Percentiles rank a stretch among this genome's conserved stretches.
Conservation (phyloP, 1,140 invertebrate genomes). For the Heliconius congener region DNA sequence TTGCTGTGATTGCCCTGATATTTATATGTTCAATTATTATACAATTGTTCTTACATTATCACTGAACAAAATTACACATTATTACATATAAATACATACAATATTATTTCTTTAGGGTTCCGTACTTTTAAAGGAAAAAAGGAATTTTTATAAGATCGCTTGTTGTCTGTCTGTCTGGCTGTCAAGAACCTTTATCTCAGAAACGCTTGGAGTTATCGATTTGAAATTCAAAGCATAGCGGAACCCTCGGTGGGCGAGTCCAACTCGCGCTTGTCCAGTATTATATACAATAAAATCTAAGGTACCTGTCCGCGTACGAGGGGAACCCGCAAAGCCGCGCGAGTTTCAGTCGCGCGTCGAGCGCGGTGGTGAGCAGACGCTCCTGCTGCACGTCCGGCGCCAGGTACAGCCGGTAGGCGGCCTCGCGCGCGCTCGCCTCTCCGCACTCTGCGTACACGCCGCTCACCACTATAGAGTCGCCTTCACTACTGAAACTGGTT, state of each 20-base stretch:
- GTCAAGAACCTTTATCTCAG: too few relatives aligned
- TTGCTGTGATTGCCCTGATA: constrained; percentile 91
- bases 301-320: constrained; percentile 91
- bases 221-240: too few relatives aligned
- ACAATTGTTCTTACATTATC: background rate
- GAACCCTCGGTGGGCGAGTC: too few relatives aligned
- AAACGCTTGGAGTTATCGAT: too few relatives aligned
- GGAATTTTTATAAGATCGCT: too few relatives aligned
- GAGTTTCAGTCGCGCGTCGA: constrained; percentile 88
- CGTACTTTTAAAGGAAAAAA: too few relatives aligned
- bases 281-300: too few relatives aligned
- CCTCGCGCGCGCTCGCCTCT: constrained; percentile 91
- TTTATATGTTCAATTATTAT: background rate
- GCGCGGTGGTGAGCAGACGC: constrained; percentile 86
- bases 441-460: constrained; percentile 92
- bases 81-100: too few relatives aligned
- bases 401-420: constrained; percentile 93
- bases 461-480: constrained; percentile 87
- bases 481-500: constrained; percentile 88
- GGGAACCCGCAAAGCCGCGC: constrained; percentile 93
- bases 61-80: too few relatives aligned
- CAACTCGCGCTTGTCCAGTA: too few relatives aligned
- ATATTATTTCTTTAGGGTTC: too few relatives aligned
- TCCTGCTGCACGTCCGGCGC: constrained; percentile 91
- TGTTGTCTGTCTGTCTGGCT: too few relatives aligned